A percentile compares a stretch with the other conserved stretches of the same genome.
Evolutionary conservation across 2,888 invertebrate genomes (phyloP).

Genomic region (Heliconius sara): DNA sequence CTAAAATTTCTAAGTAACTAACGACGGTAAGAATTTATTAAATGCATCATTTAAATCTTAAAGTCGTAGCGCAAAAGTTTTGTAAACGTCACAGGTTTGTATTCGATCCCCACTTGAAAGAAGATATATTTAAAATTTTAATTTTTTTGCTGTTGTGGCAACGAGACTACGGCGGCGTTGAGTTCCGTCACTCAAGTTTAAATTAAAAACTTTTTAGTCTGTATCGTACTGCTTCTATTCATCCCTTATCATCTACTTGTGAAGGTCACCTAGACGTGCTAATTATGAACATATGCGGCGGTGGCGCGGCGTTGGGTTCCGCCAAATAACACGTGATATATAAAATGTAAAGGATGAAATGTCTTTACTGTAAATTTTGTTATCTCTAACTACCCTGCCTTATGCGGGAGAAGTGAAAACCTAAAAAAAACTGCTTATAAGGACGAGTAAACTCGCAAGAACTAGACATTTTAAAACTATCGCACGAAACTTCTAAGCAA

Average conservation of each 20-base stretch:
- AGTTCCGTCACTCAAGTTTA: too few species aligned
- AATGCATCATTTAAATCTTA: neutral
- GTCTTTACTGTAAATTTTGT: too few species aligned
- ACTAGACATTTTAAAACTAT: neutral
- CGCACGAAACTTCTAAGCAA: constrained; percentile 6
- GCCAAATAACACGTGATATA: neutral
- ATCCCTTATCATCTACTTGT: too few species aligned
- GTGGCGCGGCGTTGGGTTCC: neutral
- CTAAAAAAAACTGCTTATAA: neutral
- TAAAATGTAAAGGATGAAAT: too few species aligned
- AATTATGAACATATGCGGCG: too few species aligned
- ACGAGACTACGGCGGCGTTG: too few species aligned
- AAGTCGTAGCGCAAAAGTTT: too few species aligned
- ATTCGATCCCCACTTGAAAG: neutral
- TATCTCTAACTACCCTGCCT: too few species aligned
- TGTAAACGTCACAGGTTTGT: neutral
- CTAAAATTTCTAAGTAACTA: constrained; percentile 14
- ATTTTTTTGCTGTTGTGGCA: neutral
- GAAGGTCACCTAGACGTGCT: too few species aligned
- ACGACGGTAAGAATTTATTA: constrained; percentile 14
- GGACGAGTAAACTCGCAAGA: neutral
- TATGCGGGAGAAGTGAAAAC: neutral
- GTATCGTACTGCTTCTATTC: too few species aligned
- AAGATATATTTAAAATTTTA: neutral
- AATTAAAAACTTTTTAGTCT: too few species aligned